phyloP scores from a whole-genome alignment of 1,140 invertebrate species.

The Meteorus sp. region DNA sequence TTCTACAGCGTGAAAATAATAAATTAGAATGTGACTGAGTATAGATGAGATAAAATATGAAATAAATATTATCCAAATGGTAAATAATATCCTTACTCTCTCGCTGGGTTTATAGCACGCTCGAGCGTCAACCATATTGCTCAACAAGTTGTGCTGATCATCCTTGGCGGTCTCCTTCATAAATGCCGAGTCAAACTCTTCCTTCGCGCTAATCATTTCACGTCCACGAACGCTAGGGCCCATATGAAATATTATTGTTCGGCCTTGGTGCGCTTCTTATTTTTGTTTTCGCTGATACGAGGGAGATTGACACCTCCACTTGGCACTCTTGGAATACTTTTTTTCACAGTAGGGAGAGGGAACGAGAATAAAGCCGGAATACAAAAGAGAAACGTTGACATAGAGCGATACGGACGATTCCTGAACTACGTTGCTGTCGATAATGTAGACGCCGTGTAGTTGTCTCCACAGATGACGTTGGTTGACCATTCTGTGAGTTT shows the following conservation, averaged over 20 bases:
- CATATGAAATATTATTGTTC: conserved; percentile 32
- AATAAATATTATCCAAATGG: no score
- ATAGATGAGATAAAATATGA: no score
- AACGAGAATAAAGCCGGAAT: no score
- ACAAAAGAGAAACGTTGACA: no score
- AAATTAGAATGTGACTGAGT: no score
- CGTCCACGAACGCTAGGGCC: conserved; percentile 36
- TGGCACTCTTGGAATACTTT: background rate
- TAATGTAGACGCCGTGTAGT: no score
- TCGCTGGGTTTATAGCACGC: conserved; percentile 60
- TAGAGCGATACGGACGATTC: no score
- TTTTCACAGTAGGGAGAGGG: no score
- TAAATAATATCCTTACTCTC: conserved; percentile 50
- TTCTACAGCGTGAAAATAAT: no score
- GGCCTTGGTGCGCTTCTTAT: background rate
- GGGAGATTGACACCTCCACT: background rate
- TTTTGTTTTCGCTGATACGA: conserved; percentile 7
- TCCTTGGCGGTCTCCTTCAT: conserved; percentile 43
- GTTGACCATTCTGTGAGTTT: no score
- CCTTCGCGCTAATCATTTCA: conserved; percentile 49
- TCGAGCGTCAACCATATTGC: conserved; percentile 58
- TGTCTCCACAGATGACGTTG: no score
- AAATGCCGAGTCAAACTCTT: conserved; percentile 45
- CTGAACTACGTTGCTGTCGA: no score
- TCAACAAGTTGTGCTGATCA: conserved; percentile 49